phyloP scores from a whole-genome alignment of 1,140 invertebrate genomes.

The Drosophila trapezifrons region DNA sequence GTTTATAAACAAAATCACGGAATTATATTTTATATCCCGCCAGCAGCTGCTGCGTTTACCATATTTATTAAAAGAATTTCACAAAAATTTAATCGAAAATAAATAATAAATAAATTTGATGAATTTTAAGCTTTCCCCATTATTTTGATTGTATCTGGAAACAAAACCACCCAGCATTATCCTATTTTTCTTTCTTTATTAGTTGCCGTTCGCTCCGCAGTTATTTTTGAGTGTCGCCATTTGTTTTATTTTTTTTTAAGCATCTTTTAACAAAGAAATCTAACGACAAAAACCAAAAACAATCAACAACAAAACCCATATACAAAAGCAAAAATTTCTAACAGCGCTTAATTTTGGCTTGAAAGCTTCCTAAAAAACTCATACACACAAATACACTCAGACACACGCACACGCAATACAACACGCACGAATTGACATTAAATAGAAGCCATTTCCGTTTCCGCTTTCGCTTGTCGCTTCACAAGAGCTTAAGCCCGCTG shows the following conservation, averaged over 20 bases:
- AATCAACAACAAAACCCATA: conserved; percentile 33
- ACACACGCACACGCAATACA: conserved; percentile 26
- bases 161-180: conserved; percentile 9
- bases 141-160: conserved; percentile 18
- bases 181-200: conserved; percentile 30
- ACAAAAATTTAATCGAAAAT: too few species aligned
- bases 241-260: conserved; percentile 1
- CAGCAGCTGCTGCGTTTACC: too few species aligned
- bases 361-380: conserved; percentile 50
- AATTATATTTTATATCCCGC: too few species aligned
- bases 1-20: too few species aligned
- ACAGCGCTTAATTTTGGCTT: conserved; percentile 66
- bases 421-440: conserved; percentile 23
- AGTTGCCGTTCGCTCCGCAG: conserved; percentile 54
- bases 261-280: conserved; percentile 50
- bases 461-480: conserved; percentile 20
- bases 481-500: neutral
- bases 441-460: conserved; percentile 28
- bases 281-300: conserved; percentile 54
- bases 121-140: neutral
- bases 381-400: conserved; percentile 35
- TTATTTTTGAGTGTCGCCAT: conserved; percentile 16
- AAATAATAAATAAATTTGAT: too few species aligned
- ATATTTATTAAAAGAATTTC: too few species aligned
- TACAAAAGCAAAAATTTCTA: conserved; percentile 51